Evolutionary conservation across 1,140 invertebrate genomes (phyloP).

Genomic region (Tribolium castaneum): DNA sequence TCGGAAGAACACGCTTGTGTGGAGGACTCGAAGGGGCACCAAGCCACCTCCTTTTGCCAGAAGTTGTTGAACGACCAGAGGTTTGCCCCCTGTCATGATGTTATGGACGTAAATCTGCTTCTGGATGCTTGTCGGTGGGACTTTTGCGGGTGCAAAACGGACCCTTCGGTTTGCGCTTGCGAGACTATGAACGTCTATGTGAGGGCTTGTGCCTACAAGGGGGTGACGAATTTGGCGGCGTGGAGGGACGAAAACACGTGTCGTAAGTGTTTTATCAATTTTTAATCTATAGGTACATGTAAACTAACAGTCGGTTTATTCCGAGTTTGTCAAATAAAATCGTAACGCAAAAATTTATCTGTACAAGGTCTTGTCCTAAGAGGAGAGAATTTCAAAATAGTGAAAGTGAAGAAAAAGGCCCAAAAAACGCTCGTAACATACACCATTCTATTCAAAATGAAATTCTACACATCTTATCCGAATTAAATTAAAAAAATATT

Average conservation of each 20-base stretch:
- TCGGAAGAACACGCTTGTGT: slow-evolving; percentile 67
- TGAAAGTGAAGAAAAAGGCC: too few relatives aligned
- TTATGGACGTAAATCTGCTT: slow-evolving; percentile 65
- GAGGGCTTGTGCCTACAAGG: slow-evolving; percentile 77
- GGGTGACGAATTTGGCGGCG: slow-evolving; percentile 69
- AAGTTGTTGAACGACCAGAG: slow-evolving; percentile 72
- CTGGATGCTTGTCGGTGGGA: slow-evolving; percentile 80
- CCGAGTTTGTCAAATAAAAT: too few relatives aligned
- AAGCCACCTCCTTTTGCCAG: slow-evolving; percentile 73
- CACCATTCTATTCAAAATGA: too few relatives aligned
- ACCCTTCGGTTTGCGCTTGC: slow-evolving; percentile 77
- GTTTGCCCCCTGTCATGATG: slow-evolving; percentile 73
- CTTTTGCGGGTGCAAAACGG: slow-evolving; percentile 76
- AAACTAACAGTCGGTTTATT: too few relatives aligned
- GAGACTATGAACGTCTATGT: slow-evolving; percentile 81
- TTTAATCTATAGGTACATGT: too few relatives aligned
- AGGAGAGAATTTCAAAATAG: too few relatives aligned
- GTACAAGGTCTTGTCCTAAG: too few relatives aligned
- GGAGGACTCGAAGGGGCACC: slow-evolving; percentile 61
- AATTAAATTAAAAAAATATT: too few relatives aligned
- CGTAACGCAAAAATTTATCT: too few relatives aligned
- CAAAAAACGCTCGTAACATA: too few relatives aligned
- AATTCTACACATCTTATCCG: too few relatives aligned
- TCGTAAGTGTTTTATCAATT: slow-evolving; percentile 70
- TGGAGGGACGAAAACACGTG: slow-evolving; percentile 82